Percentiles rank a stretch among this genome's conserved stretches.
phyloP scores from a whole-genome alignment of 2,888 invertebrate species.

The Sinopyrophorus schimmeli region DNA sequence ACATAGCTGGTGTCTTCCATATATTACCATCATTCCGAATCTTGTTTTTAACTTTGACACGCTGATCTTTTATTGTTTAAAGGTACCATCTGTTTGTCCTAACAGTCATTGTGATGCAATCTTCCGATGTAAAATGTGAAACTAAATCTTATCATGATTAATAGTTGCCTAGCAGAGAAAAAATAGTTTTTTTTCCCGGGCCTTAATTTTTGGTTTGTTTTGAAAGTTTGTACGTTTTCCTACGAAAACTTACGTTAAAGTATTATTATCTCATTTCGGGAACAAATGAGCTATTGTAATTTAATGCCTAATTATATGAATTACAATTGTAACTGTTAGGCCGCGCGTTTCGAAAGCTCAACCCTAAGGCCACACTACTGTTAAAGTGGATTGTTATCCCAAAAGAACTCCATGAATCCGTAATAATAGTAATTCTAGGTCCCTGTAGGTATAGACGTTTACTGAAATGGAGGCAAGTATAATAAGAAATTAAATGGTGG shows the following conservation, averaged over 20 bases:
- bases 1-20: conserved; percentile 14
- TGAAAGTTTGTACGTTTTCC: too few relatives aligned
- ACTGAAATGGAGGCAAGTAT: conserved; percentile 34
- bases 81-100: background rate
- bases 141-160: too few relatives aligned
- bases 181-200: too few relatives aligned
- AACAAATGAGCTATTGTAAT: too few relatives aligned
- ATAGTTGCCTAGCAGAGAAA: too few relatives aligned
- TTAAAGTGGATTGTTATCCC: conserved; percentile 31
- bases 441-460: conserved; percentile 30
- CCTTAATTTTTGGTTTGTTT: too few relatives aligned
- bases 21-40: conserved; percentile 13
- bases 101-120: background rate
- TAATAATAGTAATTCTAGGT: conserved; percentile 35
- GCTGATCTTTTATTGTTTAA: conserved; percentile 16
- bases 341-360: conserved; percentile 13
- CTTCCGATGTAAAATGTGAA: too few relatives aligned
- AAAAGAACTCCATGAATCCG: conserved; percentile 29
- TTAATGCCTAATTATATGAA: conserved; percentile 20
- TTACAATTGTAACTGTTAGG: conserved; percentile 17
- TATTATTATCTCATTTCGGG: too few relatives aligned
- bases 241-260: too few relatives aligned
- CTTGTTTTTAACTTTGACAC: conserved; percentile 14
- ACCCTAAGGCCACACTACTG: conserved; percentile 32
- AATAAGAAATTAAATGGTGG: conserved; percentile 32